A percentile compares a stretch with the other conserved stretches of the same genome.
Evolutionary conservation across 2,797 vertebrate genomes (phyloP).

Genomic region (Intellagama lesueurii): DNA sequence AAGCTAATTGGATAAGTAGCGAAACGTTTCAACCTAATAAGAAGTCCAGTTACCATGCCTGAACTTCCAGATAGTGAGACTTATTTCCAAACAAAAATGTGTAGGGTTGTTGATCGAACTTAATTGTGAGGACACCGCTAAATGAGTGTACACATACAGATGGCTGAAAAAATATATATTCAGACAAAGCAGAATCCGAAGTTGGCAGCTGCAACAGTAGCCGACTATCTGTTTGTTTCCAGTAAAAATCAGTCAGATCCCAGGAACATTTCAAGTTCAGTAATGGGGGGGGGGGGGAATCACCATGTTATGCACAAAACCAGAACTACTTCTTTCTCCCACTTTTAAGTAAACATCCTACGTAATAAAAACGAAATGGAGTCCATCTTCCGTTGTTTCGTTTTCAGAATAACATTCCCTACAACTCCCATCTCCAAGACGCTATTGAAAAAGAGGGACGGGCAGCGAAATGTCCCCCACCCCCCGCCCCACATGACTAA

Average conservation of each 20-base stretch:
- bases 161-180: neutral
- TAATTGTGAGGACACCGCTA: neutral
- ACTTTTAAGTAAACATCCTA: neutral
- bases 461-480: neutral
- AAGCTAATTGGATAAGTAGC: no score
- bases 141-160: neutral
- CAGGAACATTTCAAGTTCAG: neutral
- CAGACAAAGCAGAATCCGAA: neutral
- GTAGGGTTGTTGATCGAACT: neutral
- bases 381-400: neutral
- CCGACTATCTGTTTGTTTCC: neutral
- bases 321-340: neutral
- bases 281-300: no score
- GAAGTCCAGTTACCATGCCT: no score
- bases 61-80: no score
- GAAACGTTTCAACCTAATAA: no score
- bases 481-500: no score
- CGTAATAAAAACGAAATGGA: neutral
- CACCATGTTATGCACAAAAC: rapidly evolving
- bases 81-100: neutral
- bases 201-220: neutral
- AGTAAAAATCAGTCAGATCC: neutral
- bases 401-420: no score
- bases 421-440: rapidly evolving
- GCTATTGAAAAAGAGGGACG: neutral